Conservation (phyloP, 2,888 invertebrate species). For the Apodemia zela region DNA sequence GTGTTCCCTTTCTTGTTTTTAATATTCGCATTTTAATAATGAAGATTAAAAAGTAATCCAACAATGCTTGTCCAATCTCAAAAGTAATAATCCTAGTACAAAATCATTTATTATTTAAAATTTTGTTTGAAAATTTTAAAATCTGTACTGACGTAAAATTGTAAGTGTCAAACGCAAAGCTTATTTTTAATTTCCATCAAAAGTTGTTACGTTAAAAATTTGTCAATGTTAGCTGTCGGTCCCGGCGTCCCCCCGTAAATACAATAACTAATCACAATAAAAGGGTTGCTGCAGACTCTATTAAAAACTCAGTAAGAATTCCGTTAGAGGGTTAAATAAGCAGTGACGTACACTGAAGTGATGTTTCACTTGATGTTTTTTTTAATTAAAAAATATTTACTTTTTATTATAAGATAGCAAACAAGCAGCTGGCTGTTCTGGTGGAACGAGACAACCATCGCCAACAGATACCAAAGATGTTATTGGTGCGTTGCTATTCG, state of each 20-base stretch:
- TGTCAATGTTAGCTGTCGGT: conserved; percentile 40
- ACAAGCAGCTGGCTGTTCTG: no score
- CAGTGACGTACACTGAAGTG: conserved; percentile 39
- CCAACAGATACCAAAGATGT: no score
- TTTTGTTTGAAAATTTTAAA: background rate
- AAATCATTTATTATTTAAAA: conserved; percentile 7
- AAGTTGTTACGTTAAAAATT: conserved; percentile 35
- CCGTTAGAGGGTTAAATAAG: conserved; percentile 48
- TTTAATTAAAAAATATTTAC: no score
- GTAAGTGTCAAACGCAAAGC: conserved; percentile 18
- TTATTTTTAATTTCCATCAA: conserved; percentile 65
- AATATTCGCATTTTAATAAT: background rate
- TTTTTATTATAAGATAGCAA: no score
- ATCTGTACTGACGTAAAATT: background rate
- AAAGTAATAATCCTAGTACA: background rate
- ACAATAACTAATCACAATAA: conserved; percentile 78
- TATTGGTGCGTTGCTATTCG: no score
- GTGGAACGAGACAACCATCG: no score
- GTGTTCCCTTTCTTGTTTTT: no score
- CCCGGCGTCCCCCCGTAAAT: conserved; percentile 49
- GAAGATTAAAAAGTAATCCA: background rate
- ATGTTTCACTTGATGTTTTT: no score
- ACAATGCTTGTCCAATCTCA: background rate
- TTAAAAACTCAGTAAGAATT: conserved; percentile 76
- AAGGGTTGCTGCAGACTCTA: conserved; percentile 74